Evolutionary conservation across 1,140 invertebrate genomes (phyloP), one percentile per base, ranked within the genome.

Genomic region (Drosophila pachea): DNA sequence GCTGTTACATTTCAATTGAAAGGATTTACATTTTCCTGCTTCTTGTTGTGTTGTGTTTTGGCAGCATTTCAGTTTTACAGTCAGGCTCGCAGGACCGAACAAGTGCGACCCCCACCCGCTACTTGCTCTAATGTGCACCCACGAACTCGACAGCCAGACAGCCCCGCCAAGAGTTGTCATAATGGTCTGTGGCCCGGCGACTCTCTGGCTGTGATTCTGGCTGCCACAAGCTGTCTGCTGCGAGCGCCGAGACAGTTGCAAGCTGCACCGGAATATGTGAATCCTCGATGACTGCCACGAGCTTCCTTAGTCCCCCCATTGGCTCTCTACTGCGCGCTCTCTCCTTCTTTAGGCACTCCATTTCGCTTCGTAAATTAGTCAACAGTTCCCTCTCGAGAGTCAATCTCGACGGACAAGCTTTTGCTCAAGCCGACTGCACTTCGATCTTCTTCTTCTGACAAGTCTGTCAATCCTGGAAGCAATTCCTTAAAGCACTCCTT

Each of bases 1-100:
- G 64, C 60, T 76, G 79, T 84, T 65, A 84, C 79, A 78, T 83
- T 83, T 83, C 79, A 83, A 83, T 83, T 84, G 79, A 84, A 79
- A 84, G 79, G 79, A 83, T 83, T 83, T 83, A 76, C 79, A 83
- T 83, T 83, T 84, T 22, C 22, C 22, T 22, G 22, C 22, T 22
- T 1, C 22, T 22, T 22, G 22, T 22, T 22, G 22, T 79, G 79
- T 84, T 83, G 73, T 83, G 73, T 65, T 84, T 66, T 79, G 70
- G 71, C 79, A 83, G 58, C 79, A 84, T 86, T 84, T 78, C 84
- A 84, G 79, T 84, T 76, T 73, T 73, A 83, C 79, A 83, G 73
- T 22, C 72, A 76, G 59, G 73, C 61, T 76, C 61, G 64, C 73
- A 54, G 32, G 36, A 48, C 58, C 14, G 33, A 43, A 29, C 14